These are phyloP conservation scores for Oncorhynchus keta DNA, from an alignment of 2,113 vertebrate species.

Conservation along the genomic window DNA sequence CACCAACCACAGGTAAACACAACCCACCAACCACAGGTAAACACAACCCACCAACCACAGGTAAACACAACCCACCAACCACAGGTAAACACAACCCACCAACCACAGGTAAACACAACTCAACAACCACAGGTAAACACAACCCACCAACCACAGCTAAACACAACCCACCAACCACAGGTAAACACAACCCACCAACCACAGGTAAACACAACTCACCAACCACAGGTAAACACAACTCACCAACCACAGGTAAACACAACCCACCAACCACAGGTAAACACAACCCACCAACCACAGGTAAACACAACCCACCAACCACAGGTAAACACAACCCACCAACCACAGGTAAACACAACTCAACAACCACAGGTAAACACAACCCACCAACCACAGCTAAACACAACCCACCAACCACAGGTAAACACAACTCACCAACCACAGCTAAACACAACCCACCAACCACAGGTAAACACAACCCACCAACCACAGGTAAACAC, in stretches of 20 bases:
- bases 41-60: not conserved
- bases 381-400: not conserved
- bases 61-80: not conserved
- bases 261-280: not conserved
- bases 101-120: not conserved
- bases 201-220: too few relatives aligned
- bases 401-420: not conserved
- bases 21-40: not conserved
- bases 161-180: not conserved
- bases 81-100: not conserved
- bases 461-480: not conserved
- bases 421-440: not conserved
- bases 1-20: not conserved
- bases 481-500: not conserved
- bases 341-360: not conserved
- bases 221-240: not conserved
- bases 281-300: not conserved
- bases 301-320: not conserved
- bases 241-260: not conserved
- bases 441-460: too few relatives aligned
- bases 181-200: not conserved
- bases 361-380: not conserved
- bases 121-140: not conserved
- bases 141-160: not conserved
- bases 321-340: not conserved